phyloP scores from a whole-genome alignment of 2,113 vertebrate species.

The Cricetomys ansorgei region DNA sequence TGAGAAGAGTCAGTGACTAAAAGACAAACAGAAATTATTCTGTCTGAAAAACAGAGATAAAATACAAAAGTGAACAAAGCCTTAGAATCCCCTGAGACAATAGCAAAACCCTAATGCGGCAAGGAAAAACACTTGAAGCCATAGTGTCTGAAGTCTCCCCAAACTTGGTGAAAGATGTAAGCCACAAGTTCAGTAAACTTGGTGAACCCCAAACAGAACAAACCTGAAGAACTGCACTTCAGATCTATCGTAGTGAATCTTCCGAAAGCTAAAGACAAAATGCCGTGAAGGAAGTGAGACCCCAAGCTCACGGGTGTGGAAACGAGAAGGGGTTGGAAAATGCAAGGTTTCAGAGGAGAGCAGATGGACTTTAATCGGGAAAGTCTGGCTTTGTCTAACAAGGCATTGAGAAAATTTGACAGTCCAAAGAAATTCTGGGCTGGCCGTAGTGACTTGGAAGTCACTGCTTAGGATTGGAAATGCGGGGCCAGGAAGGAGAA shows the following conservation, averaged over 20 bases:
- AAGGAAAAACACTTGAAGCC: neutral
- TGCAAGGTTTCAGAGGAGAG: neutral
- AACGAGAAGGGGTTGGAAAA: neutral
- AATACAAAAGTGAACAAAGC: neutral
- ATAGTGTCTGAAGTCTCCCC: neutral
- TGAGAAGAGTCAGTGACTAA: neutral
- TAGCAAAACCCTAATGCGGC: neutral
- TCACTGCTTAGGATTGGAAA: neutral
- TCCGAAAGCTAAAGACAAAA: neutral
- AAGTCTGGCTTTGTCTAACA: neutral
- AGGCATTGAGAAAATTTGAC: neutral
- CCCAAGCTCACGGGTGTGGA: neutral
- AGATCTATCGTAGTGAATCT: neutral
- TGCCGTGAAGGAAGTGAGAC: neutral
- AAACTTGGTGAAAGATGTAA: neutral
- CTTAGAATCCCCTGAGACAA: neutral
- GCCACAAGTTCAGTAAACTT: neutral
- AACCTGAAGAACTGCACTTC: neutral
- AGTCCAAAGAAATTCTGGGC: neutral
- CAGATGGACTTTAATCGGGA: neutral
- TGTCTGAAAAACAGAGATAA: neutral
- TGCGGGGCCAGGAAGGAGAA: neutral
- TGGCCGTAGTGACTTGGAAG: neutral
- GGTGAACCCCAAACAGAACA: neutral
- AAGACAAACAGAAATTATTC: neutral